Base-by-base conservation (phyloP, 1,140 invertebrate genomes). In the Drosophila repletoides region DNA sequence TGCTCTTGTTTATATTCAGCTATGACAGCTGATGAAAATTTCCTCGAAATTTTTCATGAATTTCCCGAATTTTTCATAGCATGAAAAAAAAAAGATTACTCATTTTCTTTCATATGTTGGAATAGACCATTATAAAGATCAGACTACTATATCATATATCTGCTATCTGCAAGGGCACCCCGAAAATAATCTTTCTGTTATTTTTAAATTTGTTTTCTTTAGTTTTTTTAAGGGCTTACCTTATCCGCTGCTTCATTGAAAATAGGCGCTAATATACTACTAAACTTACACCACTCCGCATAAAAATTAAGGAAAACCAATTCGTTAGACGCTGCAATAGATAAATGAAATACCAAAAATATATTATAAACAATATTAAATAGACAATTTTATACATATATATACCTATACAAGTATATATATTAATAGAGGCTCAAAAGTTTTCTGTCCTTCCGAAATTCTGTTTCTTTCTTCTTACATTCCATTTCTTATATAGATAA, bases 251-350 rank as follows among this genome's bases (percentile, higher is more conserved):
- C 95, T 91, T 99, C 97, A 91, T 99, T 97, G 92, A 98, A 99
- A 89, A 99, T 95, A 22, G 98, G 98, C 76, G 96, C 95, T 84
- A 99, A 92, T 90, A 98, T 94, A 92, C 98, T 98, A 92, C 98
- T 99, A 91, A 96, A 97, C 77, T 94, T 93, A 92, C 96, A 98
- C 97, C 98, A 99, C 89, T 99, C 98, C 6, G 98, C 98, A 92
- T 99, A 99, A 92, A 99, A 99, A 92, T 99, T 99, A 66, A 99
- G 95, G 91, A 99, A 97, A 48, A 99, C 98, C 90, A 99, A 92
- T 92, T 99, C 97, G 93, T 97, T 97, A 46, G 94, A 94, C 60
- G 95, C 98, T 98, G 92, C 66, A 95, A 95, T 48, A 49, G 58
- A 71, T 7, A 77, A 65, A 24, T 21, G n/a, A 48, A 31, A 40